Evolutionary conservation across 2,113 vertebrate genomes (phyloP).

Genomic region (Melanerpes formicivorus): DNA sequence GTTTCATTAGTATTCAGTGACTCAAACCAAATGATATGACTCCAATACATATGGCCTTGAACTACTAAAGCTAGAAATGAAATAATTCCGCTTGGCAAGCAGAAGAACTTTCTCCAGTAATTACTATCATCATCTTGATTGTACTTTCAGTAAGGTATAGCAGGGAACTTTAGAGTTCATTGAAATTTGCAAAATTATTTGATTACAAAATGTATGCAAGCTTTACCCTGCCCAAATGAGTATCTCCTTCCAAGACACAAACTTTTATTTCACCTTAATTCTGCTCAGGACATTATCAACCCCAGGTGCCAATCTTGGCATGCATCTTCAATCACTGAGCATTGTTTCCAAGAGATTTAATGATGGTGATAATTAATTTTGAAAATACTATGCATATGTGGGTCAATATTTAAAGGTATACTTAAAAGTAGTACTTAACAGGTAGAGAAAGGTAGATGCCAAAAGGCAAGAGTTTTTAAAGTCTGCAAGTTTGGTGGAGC

Average conservation of each 20-base stretch:
- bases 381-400: not conserved
- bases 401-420: not conserved
- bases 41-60: not conserved
- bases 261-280: not conserved
- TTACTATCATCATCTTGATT: not conserved
- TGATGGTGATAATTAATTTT: not conserved
- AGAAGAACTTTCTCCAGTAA: not conserved
- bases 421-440: not conserved
- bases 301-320: not conserved
- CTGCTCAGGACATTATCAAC: not conserved
- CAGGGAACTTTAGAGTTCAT: not conserved
- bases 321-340: not conserved
- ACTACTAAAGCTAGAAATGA: not conserved
- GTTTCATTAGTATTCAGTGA: not conserved
- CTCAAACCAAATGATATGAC: not conserved
- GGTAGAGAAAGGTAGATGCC: not conserved
- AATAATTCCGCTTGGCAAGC: not conserved
- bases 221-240: not conserved
- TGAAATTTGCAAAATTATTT: not conserved
- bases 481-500: not conserved
- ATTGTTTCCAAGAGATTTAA: not conserved
- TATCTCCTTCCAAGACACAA: not conserved
- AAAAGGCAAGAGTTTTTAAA: not conserved
- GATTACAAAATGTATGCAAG: not conserved
- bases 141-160: not conserved